A percentile compares a stretch with the other conserved stretches of the same genome.
Evolutionary conservation across 2,888 invertebrate genomes (phyloP).

Genomic region (Caenorhabditis becei): DNA sequence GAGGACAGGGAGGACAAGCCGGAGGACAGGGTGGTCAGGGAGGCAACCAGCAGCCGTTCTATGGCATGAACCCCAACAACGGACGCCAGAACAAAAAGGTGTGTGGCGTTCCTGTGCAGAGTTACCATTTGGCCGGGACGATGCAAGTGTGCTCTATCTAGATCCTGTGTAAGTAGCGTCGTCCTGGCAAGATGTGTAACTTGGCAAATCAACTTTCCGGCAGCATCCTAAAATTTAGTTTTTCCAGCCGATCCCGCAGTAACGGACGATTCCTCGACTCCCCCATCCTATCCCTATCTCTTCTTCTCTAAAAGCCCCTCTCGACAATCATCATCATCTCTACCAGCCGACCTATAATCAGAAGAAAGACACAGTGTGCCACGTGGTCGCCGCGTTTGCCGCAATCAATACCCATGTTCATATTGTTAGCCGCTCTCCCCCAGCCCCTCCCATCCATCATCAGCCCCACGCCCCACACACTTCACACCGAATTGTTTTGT

Average conservation of each 20-base stretch:
- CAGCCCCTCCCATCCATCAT: not conserved
- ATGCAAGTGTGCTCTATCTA: not conserved
- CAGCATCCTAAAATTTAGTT: conserved; percentile 47
- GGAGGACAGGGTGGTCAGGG: conserved; percentile 25
- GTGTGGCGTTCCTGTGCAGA: conserved; percentile 27
- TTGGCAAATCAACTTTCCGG: not conserved
- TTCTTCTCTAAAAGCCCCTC: conserved; percentile 12
- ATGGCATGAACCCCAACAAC: conserved; percentile 47
- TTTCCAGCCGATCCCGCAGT: conserved; percentile 45
- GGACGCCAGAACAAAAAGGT: conserved; percentile 48
- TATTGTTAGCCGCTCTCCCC: conserved; percentile 49
- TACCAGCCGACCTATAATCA: conserved; percentile 18
- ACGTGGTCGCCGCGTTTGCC: conserved; percentile 27
- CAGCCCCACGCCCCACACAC: not conserved
- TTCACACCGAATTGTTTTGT: conserved; percentile 13
- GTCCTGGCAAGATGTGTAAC: not conserved
- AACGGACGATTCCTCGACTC: conserved; percentile 7
- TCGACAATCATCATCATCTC: not conserved
- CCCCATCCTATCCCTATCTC: not conserved
- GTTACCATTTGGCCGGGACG: not conserved
- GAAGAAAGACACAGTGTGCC: conserved; percentile 24
- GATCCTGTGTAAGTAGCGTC: too few species aligned
- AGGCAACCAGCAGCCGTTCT: conserved; percentile 37
- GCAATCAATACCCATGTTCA: conserved; percentile 60
- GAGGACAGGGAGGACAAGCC: conserved; percentile 27